Base-by-base conservation (phyloP, 1,140 invertebrate genomes). In the Musca domestica region DNA sequence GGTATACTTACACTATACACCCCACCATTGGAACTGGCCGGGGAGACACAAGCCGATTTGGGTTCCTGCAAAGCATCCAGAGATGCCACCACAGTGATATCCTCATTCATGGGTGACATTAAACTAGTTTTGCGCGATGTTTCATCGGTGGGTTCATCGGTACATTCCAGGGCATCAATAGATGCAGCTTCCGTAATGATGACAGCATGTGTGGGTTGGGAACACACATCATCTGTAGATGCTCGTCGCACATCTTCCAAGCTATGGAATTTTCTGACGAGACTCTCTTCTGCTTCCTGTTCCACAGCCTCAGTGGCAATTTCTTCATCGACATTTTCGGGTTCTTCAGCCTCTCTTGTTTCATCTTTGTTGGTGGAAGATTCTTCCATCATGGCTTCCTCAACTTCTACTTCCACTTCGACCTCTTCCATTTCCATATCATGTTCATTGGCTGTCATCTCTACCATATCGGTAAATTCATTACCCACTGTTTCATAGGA, bases 1-100 rank as follows among this genome's bases (percentile, higher is more conserved):
- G 17, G 10, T 15, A 12, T 17, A 83, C 85, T 88, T 85, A 93
- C 91, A 63, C 91, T 90, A 77, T 95, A 95, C 64, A 94, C 88
- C 10, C 93, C 93, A 1, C 94, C 93, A 83, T 94, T 92, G 27
- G 90, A 92, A 76, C 91, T 93, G 9, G 90, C 91, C 0, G 91
- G 91, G 0, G 92, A 93, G 12, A 91, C 88, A 70, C 91, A 93
- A 23, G 84, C 83, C 0, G 88, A 88, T 67, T 85, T 81, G 12
- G 80, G 80, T 69, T 82, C 80, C 58, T 80, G 80, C 83, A 77
- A 78, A 70, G 80, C 81, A 63, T 83, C 81, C 46, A 82, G 63
- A 0, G 76, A 74, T 20, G 74, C 77, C 15, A 77, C 75, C n/a
- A 77, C 76, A 0, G 80, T 76, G 54, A 79, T 79, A 25, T 80